Percentiles rank a stretch among this genome's conserved stretches.
Conservation (phyloP, 2,888 invertebrate genomes). For the Lasioglossum lativentre region DNA sequence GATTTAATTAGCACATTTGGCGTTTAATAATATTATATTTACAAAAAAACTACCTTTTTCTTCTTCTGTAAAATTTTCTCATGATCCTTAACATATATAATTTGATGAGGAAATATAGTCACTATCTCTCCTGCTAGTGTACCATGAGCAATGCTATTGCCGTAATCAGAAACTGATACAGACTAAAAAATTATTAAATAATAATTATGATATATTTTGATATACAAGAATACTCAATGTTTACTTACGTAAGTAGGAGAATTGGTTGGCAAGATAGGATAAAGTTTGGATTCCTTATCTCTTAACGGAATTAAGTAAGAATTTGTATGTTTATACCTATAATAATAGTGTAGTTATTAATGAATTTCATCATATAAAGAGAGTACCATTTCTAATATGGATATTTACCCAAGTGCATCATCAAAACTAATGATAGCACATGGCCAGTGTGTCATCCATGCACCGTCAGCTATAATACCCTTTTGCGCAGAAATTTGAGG, state of each 20-base stretch:
- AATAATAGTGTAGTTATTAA: slow-evolving; percentile 42
- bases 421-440: slow-evolving; percentile 83
- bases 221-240: background rate
- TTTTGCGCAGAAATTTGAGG: slow-evolving; percentile 83
- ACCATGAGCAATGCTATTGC: slow-evolving; percentile 85
- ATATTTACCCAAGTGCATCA: slow-evolving; percentile 82
- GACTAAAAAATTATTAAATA: slow-evolving; percentile 64
- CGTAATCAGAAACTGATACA: slow-evolving; percentile 85
- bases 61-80: slow-evolving; percentile 76
- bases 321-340: slow-evolving; percentile 80
- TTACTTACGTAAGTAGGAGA: slow-evolving; percentile 82
- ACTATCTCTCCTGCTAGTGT: slow-evolving; percentile 86
- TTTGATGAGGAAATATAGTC: slow-evolving; percentile 84
- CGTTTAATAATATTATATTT: background rate
- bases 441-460: slow-evolving; percentile 86
- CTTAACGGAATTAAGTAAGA: slow-evolving; percentile 81
- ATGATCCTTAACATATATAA: slow-evolving; percentile 79
- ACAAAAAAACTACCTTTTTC: slow-evolving; percentile 73
- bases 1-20: background rate
- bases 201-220: background rate
- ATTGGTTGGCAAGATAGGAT: slow-evolving; percentile 82
- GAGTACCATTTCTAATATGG: slow-evolving; percentile 18
- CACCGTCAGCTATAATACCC: slow-evolving; percentile 84
- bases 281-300: slow-evolving; percentile 80
- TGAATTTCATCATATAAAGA: slow-evolving; percentile 3